Evolutionary conservation across 2,113 vertebrate species (phyloP).

Genomic region (Neotoma lepida): DNA sequence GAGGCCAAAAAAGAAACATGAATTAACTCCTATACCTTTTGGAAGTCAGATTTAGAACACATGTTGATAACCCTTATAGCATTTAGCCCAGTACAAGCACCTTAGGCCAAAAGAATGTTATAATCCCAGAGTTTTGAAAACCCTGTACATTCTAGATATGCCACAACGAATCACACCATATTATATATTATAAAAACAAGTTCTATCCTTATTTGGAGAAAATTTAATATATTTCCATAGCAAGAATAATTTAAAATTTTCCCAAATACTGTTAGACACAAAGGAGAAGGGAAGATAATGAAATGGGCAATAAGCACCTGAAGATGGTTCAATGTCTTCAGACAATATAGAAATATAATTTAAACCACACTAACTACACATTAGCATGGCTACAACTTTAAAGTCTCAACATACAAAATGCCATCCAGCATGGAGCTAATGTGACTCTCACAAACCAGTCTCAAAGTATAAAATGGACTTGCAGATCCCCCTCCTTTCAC

Average conservation of each 20-base stretch:
- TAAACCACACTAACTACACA: conserved; percentile 18
- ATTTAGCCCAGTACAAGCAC: not conserved
- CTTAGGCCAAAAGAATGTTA: conserved; percentile 43
- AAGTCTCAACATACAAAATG: not conserved
- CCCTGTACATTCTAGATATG: not conserved
- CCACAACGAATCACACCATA: conserved; percentile 25
- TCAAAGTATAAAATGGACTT: not conserved
- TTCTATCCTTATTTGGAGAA: not conserved
- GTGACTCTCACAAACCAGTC: not conserved
- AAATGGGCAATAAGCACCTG: not conserved
- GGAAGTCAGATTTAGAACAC: not conserved
- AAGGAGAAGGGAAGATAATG: not conserved
- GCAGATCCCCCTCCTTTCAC: not conserved
- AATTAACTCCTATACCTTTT: not conserved
- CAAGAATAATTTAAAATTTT: conserved; percentile 1
- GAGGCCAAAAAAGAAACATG: not conserved
- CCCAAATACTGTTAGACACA: conserved; percentile 23
- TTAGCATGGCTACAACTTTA: not conserved
- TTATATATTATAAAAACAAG: conserved; percentile 12
- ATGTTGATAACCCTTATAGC: not conserved
- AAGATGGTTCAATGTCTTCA: not conserved
- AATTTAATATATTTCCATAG: conserved; percentile 11
- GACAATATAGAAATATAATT: conserved; percentile 1
- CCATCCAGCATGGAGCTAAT: not conserved
- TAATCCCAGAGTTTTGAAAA: conserved; percentile 2